Evolutionary conservation across 2,797 vertebrate species (phyloP).

Genomic region (Gouania willdenowi): DNA sequence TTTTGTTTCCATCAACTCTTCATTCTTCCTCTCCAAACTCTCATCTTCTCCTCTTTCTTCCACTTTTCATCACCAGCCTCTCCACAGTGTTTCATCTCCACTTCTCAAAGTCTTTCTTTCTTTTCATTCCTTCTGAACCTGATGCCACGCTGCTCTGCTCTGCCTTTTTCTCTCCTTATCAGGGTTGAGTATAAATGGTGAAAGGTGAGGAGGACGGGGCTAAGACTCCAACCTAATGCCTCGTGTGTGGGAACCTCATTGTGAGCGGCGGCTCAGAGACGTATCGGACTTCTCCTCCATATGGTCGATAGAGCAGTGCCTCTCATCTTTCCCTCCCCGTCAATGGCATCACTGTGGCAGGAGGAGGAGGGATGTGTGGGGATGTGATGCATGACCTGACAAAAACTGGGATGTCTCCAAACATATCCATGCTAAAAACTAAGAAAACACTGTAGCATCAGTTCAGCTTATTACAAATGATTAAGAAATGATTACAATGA

Average conservation of each 20-base stretch:
- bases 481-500: no score
- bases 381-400: constrained; percentile 41
- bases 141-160: constrained; percentile 3
- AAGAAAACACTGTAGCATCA: no score
- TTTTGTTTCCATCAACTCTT: no score
- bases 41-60: constrained; percentile 17
- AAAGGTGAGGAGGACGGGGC: constrained; percentile 62
- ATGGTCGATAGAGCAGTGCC: constrained; percentile 53
- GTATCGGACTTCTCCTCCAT: constrained; percentile 41
- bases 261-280: constrained; percentile 39
- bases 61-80: constrained; percentile 9
- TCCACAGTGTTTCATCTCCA: constrained; percentile 8
- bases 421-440: no score
- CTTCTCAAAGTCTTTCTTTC: constrained; percentile 32
- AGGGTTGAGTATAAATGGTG: constrained; percentile 59
- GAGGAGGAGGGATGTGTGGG: background rate
- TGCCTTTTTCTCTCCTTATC: constrained; percentile 45
- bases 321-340: constrained; percentile 56
- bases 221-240: constrained; percentile 60
- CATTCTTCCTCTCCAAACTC: constrained; percentile 32
- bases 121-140: constrained; percentile 21
- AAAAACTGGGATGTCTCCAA: constrained; percentile 28
- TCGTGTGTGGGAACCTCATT: constrained; percentile 73
- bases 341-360: constrained; percentile 50
- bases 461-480: no score